A percentile compares a stretch with the other conserved stretches of the same genome.
phyloP scores from a whole-genome alignment of 2,113 vertebrate species.

The Lanius ludovicianus region DNA sequence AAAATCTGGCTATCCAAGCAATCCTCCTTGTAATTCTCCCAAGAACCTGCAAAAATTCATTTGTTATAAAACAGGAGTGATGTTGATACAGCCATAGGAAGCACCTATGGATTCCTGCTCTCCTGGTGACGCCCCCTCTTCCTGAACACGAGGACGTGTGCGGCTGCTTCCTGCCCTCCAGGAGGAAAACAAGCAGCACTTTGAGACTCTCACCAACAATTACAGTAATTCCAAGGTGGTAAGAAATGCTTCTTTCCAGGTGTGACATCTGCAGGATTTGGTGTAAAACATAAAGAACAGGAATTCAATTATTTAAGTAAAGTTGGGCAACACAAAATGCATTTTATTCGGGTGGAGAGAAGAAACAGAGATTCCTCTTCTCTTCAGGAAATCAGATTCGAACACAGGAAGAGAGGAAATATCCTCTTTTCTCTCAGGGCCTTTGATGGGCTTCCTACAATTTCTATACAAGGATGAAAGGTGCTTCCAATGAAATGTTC shows the following conservation, averaged over 20 bases:
- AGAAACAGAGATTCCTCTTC: background rate
- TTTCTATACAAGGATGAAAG: conserved; percentile 57
- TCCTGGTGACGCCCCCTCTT: background rate
- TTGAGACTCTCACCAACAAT: background rate
- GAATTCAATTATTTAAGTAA: background rate
- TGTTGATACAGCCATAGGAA: background rate
- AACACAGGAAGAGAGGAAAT: conserved; percentile 46
- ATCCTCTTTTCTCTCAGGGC: background rate
- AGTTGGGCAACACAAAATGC: background rate
- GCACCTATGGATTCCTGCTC: background rate
- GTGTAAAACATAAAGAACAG: background rate
- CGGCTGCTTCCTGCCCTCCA: background rate
- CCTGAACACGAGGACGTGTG: accelerated
- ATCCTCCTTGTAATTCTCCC: background rate
- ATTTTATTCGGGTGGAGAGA: background rate
- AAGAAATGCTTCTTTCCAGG: background rate
- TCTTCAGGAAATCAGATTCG: conserved; percentile 40
- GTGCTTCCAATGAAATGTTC: conserved; percentile 8
- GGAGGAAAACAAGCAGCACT: background rate
- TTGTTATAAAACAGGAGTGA: background rate
- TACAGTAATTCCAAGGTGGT: background rate
- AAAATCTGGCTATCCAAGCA: background rate
- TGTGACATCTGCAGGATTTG: background rate
- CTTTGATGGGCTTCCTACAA: conserved; percentile 32
- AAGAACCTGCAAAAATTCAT: background rate